Evolutionary conservation across 2,113 vertebrate genomes (phyloP).

Genomic region (Nannospalax galili): DNA sequence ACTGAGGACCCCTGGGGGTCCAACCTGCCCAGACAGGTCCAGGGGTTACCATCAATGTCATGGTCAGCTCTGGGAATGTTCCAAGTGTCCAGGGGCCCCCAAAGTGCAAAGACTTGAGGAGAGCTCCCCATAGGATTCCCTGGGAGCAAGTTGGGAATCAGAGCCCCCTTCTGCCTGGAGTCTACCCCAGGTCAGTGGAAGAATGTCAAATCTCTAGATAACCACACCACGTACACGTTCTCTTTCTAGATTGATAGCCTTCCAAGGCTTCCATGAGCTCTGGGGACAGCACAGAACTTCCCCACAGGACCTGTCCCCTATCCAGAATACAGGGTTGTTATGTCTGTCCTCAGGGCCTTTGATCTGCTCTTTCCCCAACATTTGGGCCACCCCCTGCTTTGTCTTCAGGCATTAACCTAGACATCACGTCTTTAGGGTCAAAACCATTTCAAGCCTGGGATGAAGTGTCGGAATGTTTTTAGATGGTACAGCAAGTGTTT

Average conservation of each 20-base stretch:
- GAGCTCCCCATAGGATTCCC: not conserved
- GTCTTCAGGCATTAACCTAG: not conserved
- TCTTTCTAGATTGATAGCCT: not conserved
- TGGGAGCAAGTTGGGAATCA: not conserved
- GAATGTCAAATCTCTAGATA: not conserved
- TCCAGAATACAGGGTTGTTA: not conserved
- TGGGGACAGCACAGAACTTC: not conserved
- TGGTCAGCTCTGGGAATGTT: not conserved
- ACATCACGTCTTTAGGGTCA: not conserved
- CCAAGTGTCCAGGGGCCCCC: not conserved
- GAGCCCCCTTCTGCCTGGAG: not conserved
- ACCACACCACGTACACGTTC: not conserved
- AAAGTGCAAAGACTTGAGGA: not conserved
- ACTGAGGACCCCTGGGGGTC: not conserved
- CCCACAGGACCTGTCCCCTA: not conserved
- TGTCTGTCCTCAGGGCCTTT: not conserved
- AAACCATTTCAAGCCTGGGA: not conserved
- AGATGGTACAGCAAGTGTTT: not conserved
- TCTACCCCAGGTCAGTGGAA: not conserved
- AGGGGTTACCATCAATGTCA: not conserved
- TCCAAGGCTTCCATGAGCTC: not conserved
- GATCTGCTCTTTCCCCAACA: not conserved
- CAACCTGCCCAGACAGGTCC: not conserved
- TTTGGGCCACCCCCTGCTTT: not conserved
- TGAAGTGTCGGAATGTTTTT: not conserved